Percentiles rank a stretch among this genome's conserved stretches.
These are phyloP conservation scores for Turritopsis rubra DNA, from an alignment of 30 jellyfish, hydroid and myxozoan genomes.

Conservation along the genomic window DNA sequence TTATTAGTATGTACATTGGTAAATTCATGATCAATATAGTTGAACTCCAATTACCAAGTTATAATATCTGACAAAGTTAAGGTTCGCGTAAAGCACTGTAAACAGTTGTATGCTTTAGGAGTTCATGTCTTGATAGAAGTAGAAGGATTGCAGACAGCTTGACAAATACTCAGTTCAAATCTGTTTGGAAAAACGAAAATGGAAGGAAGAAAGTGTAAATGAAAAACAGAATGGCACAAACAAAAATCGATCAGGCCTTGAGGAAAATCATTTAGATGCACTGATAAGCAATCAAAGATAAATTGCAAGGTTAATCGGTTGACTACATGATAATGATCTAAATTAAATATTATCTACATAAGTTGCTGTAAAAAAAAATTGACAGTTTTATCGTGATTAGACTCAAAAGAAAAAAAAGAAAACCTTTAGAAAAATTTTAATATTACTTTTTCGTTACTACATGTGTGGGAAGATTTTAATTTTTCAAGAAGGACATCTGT, in stretches of 20 bases:
- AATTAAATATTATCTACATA: background rate
- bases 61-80: too few relatives aligned
- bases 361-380: background rate
- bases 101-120: too few relatives aligned
- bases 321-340: background rate
- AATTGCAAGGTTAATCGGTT: background rate
- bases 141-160: too few relatives aligned
- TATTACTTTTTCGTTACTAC: background rate
- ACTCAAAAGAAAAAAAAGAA: background rate
- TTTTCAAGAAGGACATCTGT: background rate
- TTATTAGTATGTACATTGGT: background rate
- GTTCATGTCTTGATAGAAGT: too few relatives aligned
- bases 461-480: background rate
- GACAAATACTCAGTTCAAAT: too few relatives aligned
- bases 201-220: background rate
- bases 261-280: background rate
- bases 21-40: background rate
- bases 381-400: background rate
- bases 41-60: too few relatives aligned
- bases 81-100: too few relatives aligned
- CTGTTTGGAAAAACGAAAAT: too few relatives aligned
- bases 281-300: constrained; percentile 16
- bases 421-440: background rate
- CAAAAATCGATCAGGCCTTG: background rate
- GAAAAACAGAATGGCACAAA: background rate